Base-by-base conservation (phyloP, 2,113 vertebrate genomes). In the Rana temporaria region DNA sequence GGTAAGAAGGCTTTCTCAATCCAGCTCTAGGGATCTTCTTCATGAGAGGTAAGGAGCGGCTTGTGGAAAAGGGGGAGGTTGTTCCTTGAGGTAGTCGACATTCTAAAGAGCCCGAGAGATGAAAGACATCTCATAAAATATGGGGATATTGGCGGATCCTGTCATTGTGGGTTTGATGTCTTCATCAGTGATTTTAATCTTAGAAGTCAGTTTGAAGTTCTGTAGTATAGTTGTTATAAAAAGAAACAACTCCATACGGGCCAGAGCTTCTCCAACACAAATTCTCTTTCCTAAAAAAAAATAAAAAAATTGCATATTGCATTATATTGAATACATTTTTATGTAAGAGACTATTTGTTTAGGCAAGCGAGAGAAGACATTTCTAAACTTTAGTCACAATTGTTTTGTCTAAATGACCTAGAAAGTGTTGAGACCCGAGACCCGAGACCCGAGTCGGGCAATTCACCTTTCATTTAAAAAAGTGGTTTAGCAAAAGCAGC, bases 221-320 rank as follows among this genome's bases (percentile, higher is more conserved):
- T 79, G 78, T 20, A 79, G 17, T 6, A 79, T 68, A 16, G 65
- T 79, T 30, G 78, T 79, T 7, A 69, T 8, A 16, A 79, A 79
- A 55, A 79, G 52, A n/a, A 79, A 78, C 7, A 78, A n/a, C 48
- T 78, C 63, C 73, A 76, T 76, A 38, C 26, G 59, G 42, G 73
- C 73, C 77, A 90, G 84, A 66, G 87, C 85, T 86, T 89, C 88
- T 79, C 89, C 89, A 12, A 84, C 79, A 73, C 89, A 90, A 1
- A 87, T 81, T 1, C 86, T 85, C 71, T 87, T 90, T 18, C 88
- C 89, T 90, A 48, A 20, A 42, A 9, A 19, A 11, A 38, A 17
- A 68, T 22, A 42, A 42, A 30, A 30, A 30, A 6, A 5, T 63
- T 63, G 24, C 42, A 48, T 48, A 14, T 48, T 48, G 8, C 12